Base-by-base conservation (phyloP, 2,797 vertebrate species). In the Myotis findleyi region DNA sequence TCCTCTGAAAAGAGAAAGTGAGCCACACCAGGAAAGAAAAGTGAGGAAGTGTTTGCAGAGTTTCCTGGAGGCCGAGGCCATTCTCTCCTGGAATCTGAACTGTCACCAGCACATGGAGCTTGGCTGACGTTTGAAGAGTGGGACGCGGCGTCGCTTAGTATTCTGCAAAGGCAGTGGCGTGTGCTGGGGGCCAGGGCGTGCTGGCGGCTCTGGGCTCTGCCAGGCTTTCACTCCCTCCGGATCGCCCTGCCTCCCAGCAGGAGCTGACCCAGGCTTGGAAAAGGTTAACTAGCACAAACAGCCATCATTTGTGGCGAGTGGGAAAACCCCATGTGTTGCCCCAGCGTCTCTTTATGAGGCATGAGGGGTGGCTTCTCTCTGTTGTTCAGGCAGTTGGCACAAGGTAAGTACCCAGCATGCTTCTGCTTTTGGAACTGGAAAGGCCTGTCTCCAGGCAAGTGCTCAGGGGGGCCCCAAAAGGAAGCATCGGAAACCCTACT, bases 281-380 rank as follows among this genome's bases (percentile, higher is more conserved):
- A 98, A 99, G 99, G 98, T 99, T 99, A 99, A 99, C 98, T 98
- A 98, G 98, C 98, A 99, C 99, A 99, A 99, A 99, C 99, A 99
- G 99, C 98, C 98, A 98, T 98, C 99, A 98, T 99, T 99, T 99
- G 99, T 99, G 98, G 98, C 3, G 98, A 99, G 99, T 99, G 99
- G 99, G 99, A 99, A 99, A 99, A 97, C 98, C 98, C 99, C 99
- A 99, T 99, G 99, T 99, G 99, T 98, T 98, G 98, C 98, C 98
- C 98, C 98, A 77, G 97, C 98, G 97, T 97, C 96, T 97, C 97
- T 98, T 98, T 97, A 97, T 97, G 97, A 96, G 96, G 96, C 96
- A 72, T 92, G 97, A 96, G 96, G 98, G 96, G 94, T 93, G 96
- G 90, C 41, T 91, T 87, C 80, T 84, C 97, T 95, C 97, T 98